Evolutionary conservation across 2,797 vertebrate genomes (phyloP), one percentile per base, ranked within the genome.

Genomic region (Microctenopoma stevenorrisi): DNA sequence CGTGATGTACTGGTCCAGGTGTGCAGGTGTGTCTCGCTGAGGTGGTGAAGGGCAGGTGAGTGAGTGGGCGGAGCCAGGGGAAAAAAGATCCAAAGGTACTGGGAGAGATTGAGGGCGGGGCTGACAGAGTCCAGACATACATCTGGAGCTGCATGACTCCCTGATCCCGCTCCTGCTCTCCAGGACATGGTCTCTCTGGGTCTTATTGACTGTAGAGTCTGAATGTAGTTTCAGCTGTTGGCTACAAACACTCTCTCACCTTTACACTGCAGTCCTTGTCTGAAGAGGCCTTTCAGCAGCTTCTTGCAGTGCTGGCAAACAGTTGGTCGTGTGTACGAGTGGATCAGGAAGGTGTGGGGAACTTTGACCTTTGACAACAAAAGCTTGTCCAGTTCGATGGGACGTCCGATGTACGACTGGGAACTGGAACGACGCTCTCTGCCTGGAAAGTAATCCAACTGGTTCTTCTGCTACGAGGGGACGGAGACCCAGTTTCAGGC

Each of bases 261-360:
- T 96, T 98, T 98, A 71, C 96, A 99, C 73, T 99, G 97, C 60
- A 97, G 90, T 6, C 98, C 97, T 84, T 99, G 98, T 52, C 97
- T 92, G 90, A 99, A 99, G 33, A 99, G 93, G 1, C 97, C 98
- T 81, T 97, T 98, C 47, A 99, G 96, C 74, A 99, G 96, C 86
- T 98, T 98, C 93, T 98, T 99, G 86, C 98, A 99, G 91, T 96
- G 95, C 91, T 99, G 98, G 89, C 97, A 99, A 70, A 98, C 95
- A 0, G 97, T 99, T 74, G 97, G 98, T 3, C 97, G 93, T 0
- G 97, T 98, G 86, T 99, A 99, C 4, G 97, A 98, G 87, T 99
- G 97, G 90, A 99, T 96, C 84, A 96, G 95, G 53, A 99, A 98
- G 0, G 96, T 99, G 89, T 99, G 97, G 0, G 98, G 97, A 76